Conservation (phyloP, 2,113 vertebrate species). For the Numida meleagris region DNA sequence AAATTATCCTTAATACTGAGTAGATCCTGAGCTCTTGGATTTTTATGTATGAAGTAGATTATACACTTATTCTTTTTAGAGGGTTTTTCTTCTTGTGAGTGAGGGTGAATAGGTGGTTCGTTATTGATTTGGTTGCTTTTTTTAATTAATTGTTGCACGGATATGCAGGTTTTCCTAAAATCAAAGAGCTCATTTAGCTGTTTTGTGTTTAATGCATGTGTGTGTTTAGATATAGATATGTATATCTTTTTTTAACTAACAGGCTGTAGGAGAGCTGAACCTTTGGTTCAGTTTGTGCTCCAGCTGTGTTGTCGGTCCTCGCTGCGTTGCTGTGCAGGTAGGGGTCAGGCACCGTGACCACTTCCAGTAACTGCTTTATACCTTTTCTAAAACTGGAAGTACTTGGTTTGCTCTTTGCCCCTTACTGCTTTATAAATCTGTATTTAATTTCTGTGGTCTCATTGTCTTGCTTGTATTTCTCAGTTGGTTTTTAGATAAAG, state of each 20-base stretch:
- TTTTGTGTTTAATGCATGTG: background rate
- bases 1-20: background rate
- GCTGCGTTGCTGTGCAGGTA: background rate
- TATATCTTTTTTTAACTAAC: background rate
- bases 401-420: background rate
- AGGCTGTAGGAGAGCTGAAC: background rate
- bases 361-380: background rate
- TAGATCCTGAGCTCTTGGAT: background rate
- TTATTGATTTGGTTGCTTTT: background rate
- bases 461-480: background rate
- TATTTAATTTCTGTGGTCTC: background rate
- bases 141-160: rapidly evolving
- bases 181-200: background rate
- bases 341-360: rapidly evolving
- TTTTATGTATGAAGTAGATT: background rate
- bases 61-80: background rate
- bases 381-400: background rate
- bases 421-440: background rate
- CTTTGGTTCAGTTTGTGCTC: background rate
- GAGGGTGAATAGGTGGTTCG: background rate
- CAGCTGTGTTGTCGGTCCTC: background rate
- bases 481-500: background rate
- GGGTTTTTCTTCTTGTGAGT: background rate
- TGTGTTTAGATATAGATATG: background rate
- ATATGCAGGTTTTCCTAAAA: background rate